Base-by-base conservation (phyloP, 2,888 invertebrate genomes). In the Brachyopa scutellaris region DNA sequence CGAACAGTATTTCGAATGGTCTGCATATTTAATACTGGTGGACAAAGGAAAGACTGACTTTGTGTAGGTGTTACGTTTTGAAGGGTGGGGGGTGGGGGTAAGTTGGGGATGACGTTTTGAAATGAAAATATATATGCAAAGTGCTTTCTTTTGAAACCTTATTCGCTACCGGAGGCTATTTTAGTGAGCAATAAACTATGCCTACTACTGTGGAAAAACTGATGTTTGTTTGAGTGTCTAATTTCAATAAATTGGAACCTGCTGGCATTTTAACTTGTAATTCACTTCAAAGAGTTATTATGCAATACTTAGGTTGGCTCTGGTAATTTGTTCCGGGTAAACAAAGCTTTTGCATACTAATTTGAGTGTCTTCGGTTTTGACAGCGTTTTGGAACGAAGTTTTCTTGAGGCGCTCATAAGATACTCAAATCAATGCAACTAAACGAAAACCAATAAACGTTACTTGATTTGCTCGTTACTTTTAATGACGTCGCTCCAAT, bases 81-180 rank as follows among this genome's bases (percentile, higher is more conserved):
- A n/a, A n/a, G n/a, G n/a, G 9, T 29, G 7, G 11, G 36, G 17
- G 4, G 26, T n/a, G 13, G 6, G 9, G 8, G 31, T 17, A 61
- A 21, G 45, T 42, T 23, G 38, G 31, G n/a, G n/a, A n/a, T n/a
- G n/a, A 17, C 36, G 11, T 13, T 36, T 36, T 36, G 13, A 13
- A 36, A 36, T 6, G 2, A 36, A 36, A 11, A 36, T 13, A 13
- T 53, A 62, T 53, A 62, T 62, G 33, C 53, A 62, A 62, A 51
- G 51, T 72, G 61, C 45, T 72, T 72, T 61, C 53, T 53, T 26
- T 45, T 6, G 53, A 23, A 42, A 45, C 17, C 53, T 45, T 59
- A 38, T 59, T 59, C 13, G 45, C 67, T 57, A 57, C 57, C 26
- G 55, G 17, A 33, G 23, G 51, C 26, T 55, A 36, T 47, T 49